Conservation (phyloP, 2,797 vertebrate genomes). For the Cheirogaleus major region DNA sequence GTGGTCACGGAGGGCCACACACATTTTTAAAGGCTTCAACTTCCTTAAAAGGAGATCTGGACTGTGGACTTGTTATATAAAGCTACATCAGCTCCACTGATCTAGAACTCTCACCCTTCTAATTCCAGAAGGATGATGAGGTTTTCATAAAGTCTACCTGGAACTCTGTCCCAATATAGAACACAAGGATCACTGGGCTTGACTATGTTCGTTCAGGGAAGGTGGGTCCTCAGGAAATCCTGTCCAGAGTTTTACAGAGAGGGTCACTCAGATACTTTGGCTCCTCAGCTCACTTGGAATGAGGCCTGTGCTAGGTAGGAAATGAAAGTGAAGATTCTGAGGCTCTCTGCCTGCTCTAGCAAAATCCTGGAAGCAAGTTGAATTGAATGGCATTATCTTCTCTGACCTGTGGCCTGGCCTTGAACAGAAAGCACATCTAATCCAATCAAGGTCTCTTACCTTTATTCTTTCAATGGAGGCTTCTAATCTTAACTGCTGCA, state of each 20-base stretch:
- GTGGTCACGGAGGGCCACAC: background rate
- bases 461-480: conserved; percentile 97
- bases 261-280: background rate
- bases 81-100: background rate
- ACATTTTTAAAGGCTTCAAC: background rate
- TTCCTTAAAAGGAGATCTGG: background rate
- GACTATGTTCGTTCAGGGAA: background rate
- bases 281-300: background rate
- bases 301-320: background rate
- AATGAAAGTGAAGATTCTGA: background rate
- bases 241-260: background rate
- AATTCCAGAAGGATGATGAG: conserved; percentile 16
- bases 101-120: background rate
- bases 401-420: background rate
- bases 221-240: background rate
- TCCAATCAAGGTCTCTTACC: conserved; percentile 81
- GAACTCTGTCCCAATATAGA: background rate
- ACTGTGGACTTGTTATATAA: background rate
- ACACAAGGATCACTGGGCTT: background rate
- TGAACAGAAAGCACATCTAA: rapidly evolving
- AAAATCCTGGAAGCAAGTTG: background rate
- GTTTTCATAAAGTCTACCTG: background rate
- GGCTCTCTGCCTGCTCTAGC: background rate
- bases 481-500: conserved; percentile 95
- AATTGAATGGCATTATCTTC: background rate